These are phyloP conservation scores for Ceratosolen fusciceps DNA, from an alignment of 1,140 invertebrate genomes.

Conservation along the genomic window DNA sequence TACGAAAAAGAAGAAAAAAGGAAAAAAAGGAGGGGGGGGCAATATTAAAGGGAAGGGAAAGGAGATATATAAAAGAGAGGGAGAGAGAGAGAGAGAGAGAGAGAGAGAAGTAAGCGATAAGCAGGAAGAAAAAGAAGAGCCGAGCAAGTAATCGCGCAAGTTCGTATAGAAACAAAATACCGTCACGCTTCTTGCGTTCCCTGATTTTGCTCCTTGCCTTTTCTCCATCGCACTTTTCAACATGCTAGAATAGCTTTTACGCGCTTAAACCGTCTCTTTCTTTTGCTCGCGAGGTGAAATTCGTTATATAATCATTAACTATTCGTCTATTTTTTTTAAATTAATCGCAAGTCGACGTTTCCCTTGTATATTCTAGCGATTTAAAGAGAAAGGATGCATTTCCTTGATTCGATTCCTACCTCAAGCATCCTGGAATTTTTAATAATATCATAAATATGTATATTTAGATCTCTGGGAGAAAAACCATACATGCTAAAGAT, in stretches of 20 bases:
- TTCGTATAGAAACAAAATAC: slow-evolving; percentile 28
- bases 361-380: background rate
- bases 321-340: background rate
- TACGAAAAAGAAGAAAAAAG: too few species aligned
- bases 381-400: background rate
- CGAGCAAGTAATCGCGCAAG: background rate
- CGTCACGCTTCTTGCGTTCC: slow-evolving; percentile 44
- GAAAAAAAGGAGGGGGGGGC: too few species aligned
- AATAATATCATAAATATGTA: too few species aligned
- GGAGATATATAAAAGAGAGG: too few species aligned
- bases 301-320: slow-evolving; percentile 21
- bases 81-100: too few species aligned
- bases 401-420: too few species aligned
- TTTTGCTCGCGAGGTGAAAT: background rate
- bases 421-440: too few species aligned
- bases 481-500: too few species aligned
- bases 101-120: too few species aligned
- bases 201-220: slow-evolving; percentile 1
- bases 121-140: background rate
- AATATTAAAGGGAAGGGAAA: too few species aligned
- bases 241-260: background rate
- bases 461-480: too few species aligned
- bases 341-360: background rate
- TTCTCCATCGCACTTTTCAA: background rate
- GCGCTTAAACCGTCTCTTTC: background rate